These are phyloP conservation scores for Dromius quadrimaculatus DNA, from an alignment of 2,888 invertebrate species.

Conservation along the genomic window DNA sequence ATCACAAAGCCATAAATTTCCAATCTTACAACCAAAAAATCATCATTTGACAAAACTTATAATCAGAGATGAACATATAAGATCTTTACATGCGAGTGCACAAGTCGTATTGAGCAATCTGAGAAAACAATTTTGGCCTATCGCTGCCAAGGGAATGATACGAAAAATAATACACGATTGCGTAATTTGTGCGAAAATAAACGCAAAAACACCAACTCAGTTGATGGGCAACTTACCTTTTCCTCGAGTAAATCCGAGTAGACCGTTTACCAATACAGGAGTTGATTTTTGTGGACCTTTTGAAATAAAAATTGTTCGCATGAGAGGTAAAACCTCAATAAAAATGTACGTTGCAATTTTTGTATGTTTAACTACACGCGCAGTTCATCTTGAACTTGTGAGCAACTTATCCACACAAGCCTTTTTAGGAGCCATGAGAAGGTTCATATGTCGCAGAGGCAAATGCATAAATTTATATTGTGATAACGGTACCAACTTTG, in stretches of 20 bases:
- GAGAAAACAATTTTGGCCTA: slow-evolving; percentile 51
- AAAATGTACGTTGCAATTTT: slow-evolving; percentile 55
- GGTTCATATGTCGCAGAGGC: slow-evolving; percentile 56
- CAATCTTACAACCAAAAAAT: slow-evolving; percentile 50
- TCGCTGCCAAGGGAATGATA: neutral
- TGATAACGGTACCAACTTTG: slow-evolving; percentile 58
- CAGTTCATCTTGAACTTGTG: slow-evolving; percentile 58
- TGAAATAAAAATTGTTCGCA: slow-evolving; percentile 47
- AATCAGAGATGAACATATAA: slow-evolving; percentile 30
- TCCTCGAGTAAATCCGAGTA: slow-evolving; percentile 53
- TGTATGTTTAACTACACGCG: slow-evolving; percentile 57
- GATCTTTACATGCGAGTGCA: slow-evolving; percentile 42
- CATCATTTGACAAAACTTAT: slow-evolving; percentile 30
- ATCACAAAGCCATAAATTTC: slow-evolving; percentile 50
- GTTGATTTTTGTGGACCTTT: slow-evolving; percentile 57
- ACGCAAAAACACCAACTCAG: slow-evolving; percentile 50
- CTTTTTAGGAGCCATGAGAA: slow-evolving; percentile 55
- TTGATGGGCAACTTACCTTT: slow-evolving; percentile 58
- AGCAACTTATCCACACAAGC: slow-evolving; percentile 54
- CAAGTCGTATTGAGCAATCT: slow-evolving; percentile 48
- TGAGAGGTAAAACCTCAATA: slow-evolving; percentile 41
- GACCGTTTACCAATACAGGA: slow-evolving; percentile 56
- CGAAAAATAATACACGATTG: slow-evolving; percentile 52
- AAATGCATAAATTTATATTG: slow-evolving; percentile 53
- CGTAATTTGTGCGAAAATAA: slow-evolving; percentile 53